A percentile compares a stretch with the other conserved stretches of the same genome.
Evolutionary conservation across 2,888 invertebrate genomes (phyloP).

Genomic region (Halictus quadricinctus): DNA sequence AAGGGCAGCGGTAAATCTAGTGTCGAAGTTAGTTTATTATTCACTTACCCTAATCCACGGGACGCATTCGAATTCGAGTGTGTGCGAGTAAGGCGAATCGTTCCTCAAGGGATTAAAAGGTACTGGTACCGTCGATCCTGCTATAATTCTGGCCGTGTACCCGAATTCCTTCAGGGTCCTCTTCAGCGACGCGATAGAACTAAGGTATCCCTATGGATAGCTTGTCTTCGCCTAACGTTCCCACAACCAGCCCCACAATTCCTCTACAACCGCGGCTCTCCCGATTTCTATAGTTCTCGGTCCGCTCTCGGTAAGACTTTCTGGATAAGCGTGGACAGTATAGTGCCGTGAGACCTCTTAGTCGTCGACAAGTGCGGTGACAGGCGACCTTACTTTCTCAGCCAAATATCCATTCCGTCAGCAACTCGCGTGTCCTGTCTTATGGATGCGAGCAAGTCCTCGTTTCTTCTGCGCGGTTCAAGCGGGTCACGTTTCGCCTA

Average conservation of each 20-base stretch:
- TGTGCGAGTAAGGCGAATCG: neutral
- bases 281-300: neutral
- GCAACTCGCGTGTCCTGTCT: neutral
- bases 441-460: neutral
- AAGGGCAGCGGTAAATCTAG: neutral
- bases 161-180: neutral
- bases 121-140: neutral
- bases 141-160: neutral
- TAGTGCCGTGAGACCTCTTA: neutral
- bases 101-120: neutral
- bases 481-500: neutral
- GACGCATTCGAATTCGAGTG: neutral
- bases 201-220: neutral
- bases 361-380: neutral
- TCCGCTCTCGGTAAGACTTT: neutral
- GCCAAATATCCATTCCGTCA: constrained; percentile 6
- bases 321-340: neutral
- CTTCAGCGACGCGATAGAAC: neutral
- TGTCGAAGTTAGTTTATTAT: neutral
- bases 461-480: neutral
- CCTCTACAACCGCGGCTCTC: neutral
- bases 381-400: neutral
- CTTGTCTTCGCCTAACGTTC: neutral
- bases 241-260: neutral
- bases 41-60: neutral